Percentiles rank a stretch among this genome's conserved stretches.
Evolutionary conservation across 1,140 invertebrate genomes (phyloP).

Genomic region (Limonius californicus): DNA sequence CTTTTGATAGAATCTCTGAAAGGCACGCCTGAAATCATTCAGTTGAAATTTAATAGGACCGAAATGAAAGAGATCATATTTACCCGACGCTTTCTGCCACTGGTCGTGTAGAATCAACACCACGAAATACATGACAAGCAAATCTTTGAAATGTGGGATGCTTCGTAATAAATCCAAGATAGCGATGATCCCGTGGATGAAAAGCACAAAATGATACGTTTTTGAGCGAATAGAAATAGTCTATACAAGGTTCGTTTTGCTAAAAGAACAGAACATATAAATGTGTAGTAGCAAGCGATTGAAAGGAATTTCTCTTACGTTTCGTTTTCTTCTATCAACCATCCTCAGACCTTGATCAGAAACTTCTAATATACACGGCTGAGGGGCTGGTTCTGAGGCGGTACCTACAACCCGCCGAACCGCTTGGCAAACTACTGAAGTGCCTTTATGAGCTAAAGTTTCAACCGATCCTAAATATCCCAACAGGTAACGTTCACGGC

Average conservation of each 20-base stretch:
- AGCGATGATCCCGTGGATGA: constrained; percentile 92
- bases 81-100: constrained; percentile 96
- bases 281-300: too few species aligned
- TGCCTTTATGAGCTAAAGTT: constrained; percentile 90
- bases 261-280: constrained; percentile 56
- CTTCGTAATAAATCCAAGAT: constrained; percentile 97
- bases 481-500: constrained; percentile 84
- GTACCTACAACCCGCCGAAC: constrained; percentile 76
- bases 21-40: constrained; percentile 87
- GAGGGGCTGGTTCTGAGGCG: constrained; percentile 62
- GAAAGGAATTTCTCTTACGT: too few species aligned
- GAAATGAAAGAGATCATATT: constrained; percentile 37
- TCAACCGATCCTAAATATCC: constrained; percentile 94
- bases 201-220: constrained; percentile 98
- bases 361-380: constrained; percentile 85
- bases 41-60: too few species aligned
- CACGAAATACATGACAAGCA: constrained; percentile 95
- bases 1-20: constrained; percentile 97
- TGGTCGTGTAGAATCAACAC: constrained; percentile 87
- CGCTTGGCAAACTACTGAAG: constrained; percentile 81
- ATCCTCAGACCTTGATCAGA: constrained; percentile 93
- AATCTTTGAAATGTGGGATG: constrained; percentile 93
- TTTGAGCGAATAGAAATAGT: constrained; percentile 96
- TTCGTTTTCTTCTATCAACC: constrained; percentile 81
- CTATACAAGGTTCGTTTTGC: constrained; percentile 79